These are phyloP conservation scores for Neocloeon triangulifer DNA, from an alignment of 1,140 invertebrate species.

Conservation along the genomic window DNA sequence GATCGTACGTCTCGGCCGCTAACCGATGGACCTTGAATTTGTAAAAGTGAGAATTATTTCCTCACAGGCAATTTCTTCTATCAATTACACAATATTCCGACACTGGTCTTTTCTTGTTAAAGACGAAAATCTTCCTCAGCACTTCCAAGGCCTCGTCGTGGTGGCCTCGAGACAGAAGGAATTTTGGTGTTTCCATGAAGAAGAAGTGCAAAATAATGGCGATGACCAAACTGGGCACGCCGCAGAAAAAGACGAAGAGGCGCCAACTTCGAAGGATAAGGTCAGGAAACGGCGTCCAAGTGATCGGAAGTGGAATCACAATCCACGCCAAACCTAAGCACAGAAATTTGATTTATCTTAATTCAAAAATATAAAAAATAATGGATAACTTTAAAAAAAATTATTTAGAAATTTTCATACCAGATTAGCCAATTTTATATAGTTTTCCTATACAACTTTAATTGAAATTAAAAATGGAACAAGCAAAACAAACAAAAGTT, in stretches of 20 bases:
- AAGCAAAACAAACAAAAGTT: no score
- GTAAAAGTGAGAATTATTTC: no score
- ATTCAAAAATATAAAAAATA: no score
- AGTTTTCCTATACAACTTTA: no score
- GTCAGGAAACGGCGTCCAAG: no score
- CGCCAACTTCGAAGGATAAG: slow-evolving; percentile 53
- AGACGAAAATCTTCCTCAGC: slow-evolving; percentile 38
- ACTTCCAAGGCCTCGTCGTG: slow-evolving; percentile 43
- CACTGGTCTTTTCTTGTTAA: slow-evolving; percentile 41
- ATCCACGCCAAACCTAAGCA: slow-evolving; percentile 35
- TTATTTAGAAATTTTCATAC: no score
- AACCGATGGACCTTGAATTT: no score
- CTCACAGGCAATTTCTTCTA: no score
- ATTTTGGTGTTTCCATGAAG: slow-evolving; percentile 73
- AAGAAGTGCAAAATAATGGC: slow-evolving; percentile 41
- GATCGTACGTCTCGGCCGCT: no score
- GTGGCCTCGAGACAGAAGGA: slow-evolving; percentile 49
- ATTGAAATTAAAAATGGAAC: no score
- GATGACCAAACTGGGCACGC: slow-evolving; percentile 31
- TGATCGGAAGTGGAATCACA: slow-evolving; percentile 25
- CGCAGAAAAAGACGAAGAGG: slow-evolving; percentile 43
- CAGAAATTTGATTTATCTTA: slow-evolving; percentile 24
- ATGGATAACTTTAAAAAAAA: no score
- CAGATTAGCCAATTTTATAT: no score
- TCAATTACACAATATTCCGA: slow-evolving; percentile 43